Conservation (phyloP, 2,113 vertebrate species). For the Eleginops maclovinus region DNA sequence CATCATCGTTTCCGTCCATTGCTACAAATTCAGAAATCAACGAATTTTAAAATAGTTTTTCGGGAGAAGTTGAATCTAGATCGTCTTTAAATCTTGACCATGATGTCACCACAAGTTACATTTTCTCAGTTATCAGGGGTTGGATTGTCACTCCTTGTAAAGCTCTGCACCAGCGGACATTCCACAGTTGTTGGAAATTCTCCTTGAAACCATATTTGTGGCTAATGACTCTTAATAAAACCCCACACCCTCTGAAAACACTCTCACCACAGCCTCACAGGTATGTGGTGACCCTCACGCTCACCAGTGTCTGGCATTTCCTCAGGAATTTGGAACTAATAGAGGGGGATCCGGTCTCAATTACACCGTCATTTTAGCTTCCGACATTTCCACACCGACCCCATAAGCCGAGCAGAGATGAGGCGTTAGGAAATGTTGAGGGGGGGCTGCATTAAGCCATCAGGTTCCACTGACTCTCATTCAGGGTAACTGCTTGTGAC, state of each 20-base stretch:
- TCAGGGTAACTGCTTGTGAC: constrained; percentile 25
- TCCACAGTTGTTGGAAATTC: background rate
- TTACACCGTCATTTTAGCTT: constrained; percentile 37
- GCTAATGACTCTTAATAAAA: constrained; percentile 10
- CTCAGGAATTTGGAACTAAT: constrained; percentile 54
- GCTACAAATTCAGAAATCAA: no score
- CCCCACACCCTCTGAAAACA: background rate
- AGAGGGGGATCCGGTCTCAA: constrained; percentile 41
- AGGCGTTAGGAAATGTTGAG: constrained; percentile 30
- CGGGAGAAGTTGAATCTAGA: no score
- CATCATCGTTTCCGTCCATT: no score
- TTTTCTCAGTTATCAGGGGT: background rate
- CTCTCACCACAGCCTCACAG: constrained; percentile 20
- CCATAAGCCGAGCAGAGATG: background rate
- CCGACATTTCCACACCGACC: background rate
- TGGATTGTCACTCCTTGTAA: constrained; percentile 17
- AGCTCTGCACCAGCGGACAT: background rate
- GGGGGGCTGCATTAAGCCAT: constrained; percentile 9
- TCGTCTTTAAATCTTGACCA: no score
- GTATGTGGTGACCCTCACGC: constrained; percentile 23
- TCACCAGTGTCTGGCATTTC: constrained; percentile 42
- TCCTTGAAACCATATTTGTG: constrained; percentile 17
- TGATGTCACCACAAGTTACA: no score
- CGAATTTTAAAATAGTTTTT: no score
- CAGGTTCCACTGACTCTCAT: constrained; percentile 13